Percentiles rank a stretch among this genome's conserved stretches.
These are phyloP conservation scores for Penelope pileata DNA, from an alignment of 2,113 vertebrate species.

Conservation along the genomic window DNA sequence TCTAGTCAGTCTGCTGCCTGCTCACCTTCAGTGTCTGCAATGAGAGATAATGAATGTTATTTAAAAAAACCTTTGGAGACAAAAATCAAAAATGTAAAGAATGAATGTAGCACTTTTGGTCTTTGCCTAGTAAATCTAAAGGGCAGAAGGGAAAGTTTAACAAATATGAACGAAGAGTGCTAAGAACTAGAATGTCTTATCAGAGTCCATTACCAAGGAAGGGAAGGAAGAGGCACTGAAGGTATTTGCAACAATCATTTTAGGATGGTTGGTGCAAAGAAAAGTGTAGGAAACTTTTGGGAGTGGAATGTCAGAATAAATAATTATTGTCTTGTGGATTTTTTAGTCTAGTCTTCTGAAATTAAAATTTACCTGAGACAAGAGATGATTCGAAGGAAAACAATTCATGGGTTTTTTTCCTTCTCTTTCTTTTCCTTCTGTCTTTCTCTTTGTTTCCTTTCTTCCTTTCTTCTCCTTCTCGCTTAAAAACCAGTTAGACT, in stretches of 20 bases:
- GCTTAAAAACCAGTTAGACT: fast-evolving
- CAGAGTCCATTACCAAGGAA: background rate
- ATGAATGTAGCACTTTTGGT: background rate
- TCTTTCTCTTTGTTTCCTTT: background rate
- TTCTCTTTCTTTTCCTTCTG: background rate
- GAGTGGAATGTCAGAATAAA: background rate
- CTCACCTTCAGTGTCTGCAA: background rate
- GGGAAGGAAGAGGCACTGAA: background rate
- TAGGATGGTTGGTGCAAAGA: background rate
- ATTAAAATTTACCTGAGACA: background rate
- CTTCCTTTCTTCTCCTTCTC: background rate
- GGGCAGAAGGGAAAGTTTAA: background rate
- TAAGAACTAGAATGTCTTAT: background rate
- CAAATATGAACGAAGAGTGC: background rate
- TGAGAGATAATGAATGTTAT: background rate
- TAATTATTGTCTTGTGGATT: background rate
- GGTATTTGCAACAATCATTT: background rate
- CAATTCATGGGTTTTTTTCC: background rate
- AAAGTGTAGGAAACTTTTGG: background rate
- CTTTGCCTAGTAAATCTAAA: background rate
- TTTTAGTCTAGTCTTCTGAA: background rate
- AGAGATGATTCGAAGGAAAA: background rate
- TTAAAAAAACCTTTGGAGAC: background rate
- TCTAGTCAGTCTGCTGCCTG: background rate
- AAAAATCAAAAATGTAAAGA: background rate